phyloP scores from a whole-genome alignment of 2,797 vertebrate species.

The Neomorphus geoffroyi region DNA sequence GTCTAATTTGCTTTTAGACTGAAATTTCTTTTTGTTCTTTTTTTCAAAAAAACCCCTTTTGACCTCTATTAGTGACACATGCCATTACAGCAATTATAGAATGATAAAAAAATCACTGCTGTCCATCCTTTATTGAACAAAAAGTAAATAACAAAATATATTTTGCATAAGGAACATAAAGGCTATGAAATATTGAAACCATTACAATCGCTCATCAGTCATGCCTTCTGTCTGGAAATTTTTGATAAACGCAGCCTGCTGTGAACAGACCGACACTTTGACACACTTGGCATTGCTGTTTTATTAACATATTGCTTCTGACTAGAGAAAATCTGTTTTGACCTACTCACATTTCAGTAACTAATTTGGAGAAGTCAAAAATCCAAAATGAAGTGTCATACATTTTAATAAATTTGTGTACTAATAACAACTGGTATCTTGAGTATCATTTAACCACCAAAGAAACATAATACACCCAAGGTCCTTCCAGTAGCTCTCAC shows the following conservation, averaged over 20 bases:
- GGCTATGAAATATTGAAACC: background rate
- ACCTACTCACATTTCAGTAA: background rate
- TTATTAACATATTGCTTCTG: conserved; percentile 8
- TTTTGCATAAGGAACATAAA: background rate
- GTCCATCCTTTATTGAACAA: background rate
- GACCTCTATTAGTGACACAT: background rate
- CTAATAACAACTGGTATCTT: background rate
- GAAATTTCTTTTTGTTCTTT: background rate
- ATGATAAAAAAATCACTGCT: background rate
- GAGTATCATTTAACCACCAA: background rate
- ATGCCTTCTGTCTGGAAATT: background rate
- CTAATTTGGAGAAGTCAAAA: background rate
- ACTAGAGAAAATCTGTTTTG: conserved; percentile 34
- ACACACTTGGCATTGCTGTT: background rate
- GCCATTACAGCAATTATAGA: background rate
- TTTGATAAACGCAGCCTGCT: background rate
- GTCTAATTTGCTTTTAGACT: background rate
- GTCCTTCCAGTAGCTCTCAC: background rate
- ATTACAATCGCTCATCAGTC: background rate
- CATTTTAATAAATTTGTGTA: background rate
- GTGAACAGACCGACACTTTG: background rate
- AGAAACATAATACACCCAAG: background rate
- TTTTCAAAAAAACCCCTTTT: background rate
- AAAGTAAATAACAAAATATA: background rate
- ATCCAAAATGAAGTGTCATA: background rate